phyloP scores from a whole-genome alignment of 1,140 invertebrate species.

The Hycleus phaleratus region DNA sequence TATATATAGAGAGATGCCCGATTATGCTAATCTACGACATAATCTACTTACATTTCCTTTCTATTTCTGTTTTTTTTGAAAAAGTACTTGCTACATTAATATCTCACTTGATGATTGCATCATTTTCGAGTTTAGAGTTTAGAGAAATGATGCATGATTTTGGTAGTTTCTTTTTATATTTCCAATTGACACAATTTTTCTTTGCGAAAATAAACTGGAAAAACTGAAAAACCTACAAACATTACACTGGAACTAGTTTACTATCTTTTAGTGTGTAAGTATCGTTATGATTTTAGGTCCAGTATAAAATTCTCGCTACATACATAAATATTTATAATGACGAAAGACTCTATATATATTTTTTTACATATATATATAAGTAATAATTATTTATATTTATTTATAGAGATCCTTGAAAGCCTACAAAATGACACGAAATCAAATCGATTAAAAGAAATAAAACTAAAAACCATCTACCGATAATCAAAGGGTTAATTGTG shows the following conservation, averaged over 20 bases:
- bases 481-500: not conserved
- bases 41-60: slow-evolving; percentile 9
- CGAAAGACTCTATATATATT: slow-evolving; percentile 30
- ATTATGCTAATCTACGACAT: slow-evolving; percentile 22
- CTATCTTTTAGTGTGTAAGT: not conserved
- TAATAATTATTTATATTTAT: not conserved
- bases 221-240: not conserved
- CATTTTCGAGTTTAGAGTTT: too few species aligned
- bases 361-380: too few species aligned
- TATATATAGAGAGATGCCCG: slow-evolving; percentile 4
- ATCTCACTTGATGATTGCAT: slow-evolving; percentile 32
- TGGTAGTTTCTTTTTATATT: not conserved
- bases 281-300: slow-evolving; percentile 21
- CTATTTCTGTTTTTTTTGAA: slow-evolving; percentile 29
- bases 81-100: slow-evolving; percentile 35
- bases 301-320: slow-evolving; percentile 37
- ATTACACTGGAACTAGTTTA: slow-evolving; percentile 5
- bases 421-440: slow-evolving; percentile 22
- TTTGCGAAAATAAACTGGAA: too few species aligned
- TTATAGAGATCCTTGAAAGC: slow-evolving; percentile 41
- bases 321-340: slow-evolving; percentile 34
- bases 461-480: slow-evolving; percentile 3
- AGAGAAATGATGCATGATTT: too few species aligned
- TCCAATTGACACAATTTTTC: slow-evolving; percentile 24
- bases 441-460: not conserved